Conservation (phyloP, 30 jellyfish, hydroid and myxozoan species). For the Sanderia malayensis region DNA sequence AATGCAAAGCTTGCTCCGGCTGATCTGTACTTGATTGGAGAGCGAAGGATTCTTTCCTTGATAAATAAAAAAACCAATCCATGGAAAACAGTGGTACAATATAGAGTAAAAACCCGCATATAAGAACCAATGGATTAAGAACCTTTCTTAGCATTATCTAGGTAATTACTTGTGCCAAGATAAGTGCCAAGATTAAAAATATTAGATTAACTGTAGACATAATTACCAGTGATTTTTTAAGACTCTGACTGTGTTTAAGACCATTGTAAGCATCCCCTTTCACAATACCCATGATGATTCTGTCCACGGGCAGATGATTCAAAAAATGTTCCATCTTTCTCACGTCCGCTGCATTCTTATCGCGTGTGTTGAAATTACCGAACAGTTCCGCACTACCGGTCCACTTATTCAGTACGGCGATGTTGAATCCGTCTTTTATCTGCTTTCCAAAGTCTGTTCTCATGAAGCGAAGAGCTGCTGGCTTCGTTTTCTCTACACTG, state of each 20-base stretch:
- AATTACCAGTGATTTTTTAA: constrained; percentile 27
- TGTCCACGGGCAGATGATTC: constrained; percentile 40
- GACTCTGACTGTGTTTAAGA: not conserved
- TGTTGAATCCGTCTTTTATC: constrained; percentile 36
- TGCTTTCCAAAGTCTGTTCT: not conserved
- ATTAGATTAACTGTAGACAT: not conserved
- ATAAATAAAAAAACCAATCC: not conserved
- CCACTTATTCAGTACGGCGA: constrained; percentile 50
- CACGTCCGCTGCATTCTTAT: constrained; percentile 6
- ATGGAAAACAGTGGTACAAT: too few relatives aligned
- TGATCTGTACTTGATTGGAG: constrained; percentile 16
- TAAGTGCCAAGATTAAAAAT: not conserved
- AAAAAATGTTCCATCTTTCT: constrained; percentile 34
- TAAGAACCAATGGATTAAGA: too few relatives aligned
- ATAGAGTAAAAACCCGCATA: too few relatives aligned
- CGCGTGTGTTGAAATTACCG: constrained; percentile 31
- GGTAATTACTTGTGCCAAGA: too few relatives aligned
- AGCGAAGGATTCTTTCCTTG: constrained; percentile 35
- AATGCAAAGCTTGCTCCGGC: constrained; percentile 56
- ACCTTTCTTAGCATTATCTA: too few relatives aligned
- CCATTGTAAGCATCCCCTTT: constrained; percentile 52
- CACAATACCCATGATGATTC: constrained; percentile 50
- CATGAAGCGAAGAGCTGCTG: not conserved
- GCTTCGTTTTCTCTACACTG: not conserved
- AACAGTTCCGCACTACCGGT: constrained; percentile 33